Evolutionary conservation across 1,140 invertebrate genomes (phyloP).

Genomic region (Cydia strobilella): DNA sequence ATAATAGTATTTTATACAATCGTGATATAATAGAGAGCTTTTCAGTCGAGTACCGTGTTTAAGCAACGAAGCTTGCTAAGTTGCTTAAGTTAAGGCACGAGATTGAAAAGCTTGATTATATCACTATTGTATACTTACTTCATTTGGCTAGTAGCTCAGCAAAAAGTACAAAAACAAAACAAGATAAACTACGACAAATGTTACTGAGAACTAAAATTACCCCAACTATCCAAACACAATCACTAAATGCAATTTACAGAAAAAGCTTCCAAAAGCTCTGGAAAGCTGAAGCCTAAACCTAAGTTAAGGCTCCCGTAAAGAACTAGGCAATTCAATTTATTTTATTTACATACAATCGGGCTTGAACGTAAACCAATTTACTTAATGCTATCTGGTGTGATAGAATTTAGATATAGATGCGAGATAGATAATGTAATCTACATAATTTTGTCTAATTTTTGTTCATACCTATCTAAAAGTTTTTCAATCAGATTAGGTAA

Average conservation of each 20-base stretch:
- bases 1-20: no score
- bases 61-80: no score
- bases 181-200: neutral
- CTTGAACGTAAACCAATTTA: conserved; percentile 2
- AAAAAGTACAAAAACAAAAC: neutral
- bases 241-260: neutral
- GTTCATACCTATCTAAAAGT: neutral
- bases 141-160: neutral
- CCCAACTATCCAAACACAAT: neutral
- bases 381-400: conserved; percentile 5
- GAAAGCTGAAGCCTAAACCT: neutral
- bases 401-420: conserved; percentile 1
- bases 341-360: conserved; percentile 25
- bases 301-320: neutral
- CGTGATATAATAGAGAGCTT: no score
- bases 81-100: no score
- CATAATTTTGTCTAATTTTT: neutral
- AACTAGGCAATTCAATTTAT: conserved; percentile 18
- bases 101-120: no score
- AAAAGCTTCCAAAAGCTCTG: neutral
- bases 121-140: no score
- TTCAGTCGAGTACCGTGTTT: no score
- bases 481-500: no score
- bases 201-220: neutral
- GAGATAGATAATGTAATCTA: neutral